Evolutionary conservation across 2,888 invertebrate genomes (phyloP).

Genomic region (Enchytraeus crypticus): DNA sequence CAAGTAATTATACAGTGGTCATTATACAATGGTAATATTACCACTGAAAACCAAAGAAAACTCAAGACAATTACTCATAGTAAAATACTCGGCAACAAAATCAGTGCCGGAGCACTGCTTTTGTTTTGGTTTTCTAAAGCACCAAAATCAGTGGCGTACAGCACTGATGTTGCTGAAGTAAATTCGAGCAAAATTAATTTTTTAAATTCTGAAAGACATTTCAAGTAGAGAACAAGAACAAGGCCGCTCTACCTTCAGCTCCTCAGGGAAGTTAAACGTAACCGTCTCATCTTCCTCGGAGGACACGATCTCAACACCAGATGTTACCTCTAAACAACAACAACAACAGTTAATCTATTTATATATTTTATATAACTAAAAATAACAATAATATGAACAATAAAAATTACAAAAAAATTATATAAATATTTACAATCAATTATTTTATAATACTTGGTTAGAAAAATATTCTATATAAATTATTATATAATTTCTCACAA

Average conservation of each 20-base stretch:
- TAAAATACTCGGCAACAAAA: too few relatives aligned
- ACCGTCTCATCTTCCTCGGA: constrained; percentile 37
- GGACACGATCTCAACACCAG: constrained; percentile 25
- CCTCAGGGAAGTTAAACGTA: constrained; percentile 37
- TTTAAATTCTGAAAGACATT: too few relatives aligned
- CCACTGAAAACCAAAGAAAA: too few relatives aligned
- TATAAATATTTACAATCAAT: neutral
- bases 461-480: neutral
- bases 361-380: neutral
- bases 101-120: too few relatives aligned
- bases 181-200: neutral
- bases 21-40: too few relatives aligned
- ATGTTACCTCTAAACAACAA: constrained; percentile 11
- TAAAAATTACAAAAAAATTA: neutral
- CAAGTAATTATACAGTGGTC: too few relatives aligned
- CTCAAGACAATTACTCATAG: too few relatives aligned
- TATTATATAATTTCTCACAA: neutral
- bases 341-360: neutral
- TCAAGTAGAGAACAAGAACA: too few relatives aligned
- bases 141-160: too few relatives aligned
- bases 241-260: constrained; percentile 32
- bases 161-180: too few relatives aligned
- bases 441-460: neutral
- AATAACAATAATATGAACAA: neutral
- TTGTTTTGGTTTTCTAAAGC: too few relatives aligned